Base-by-base conservation (phyloP, 2,113 vertebrate genomes). In the Alaudala cheleensis region DNA sequence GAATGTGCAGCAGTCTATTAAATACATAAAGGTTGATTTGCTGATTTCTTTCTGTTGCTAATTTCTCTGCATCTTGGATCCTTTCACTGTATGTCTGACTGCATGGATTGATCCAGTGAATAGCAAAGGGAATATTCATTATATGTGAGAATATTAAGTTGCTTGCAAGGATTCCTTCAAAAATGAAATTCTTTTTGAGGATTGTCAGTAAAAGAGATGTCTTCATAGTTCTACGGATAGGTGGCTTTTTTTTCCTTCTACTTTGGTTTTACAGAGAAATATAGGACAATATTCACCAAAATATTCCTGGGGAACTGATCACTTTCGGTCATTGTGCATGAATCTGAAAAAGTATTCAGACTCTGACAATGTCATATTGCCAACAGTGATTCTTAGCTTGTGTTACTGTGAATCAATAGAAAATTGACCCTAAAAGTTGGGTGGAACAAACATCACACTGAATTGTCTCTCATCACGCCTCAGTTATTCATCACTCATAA, bases 91-190 rank as follows among this genome's bases (percentile, higher is more conserved):
- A 77, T 81, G 64, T 93, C 58, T 95, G 88, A 94, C 91, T 94
- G 92, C 84, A 83, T 92, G 81, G 60, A 69, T 82, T 83, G 70
- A 91, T 73, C 81, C 83, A 66, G 54, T 86, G 57, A 91, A 92
- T 96, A 84, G 74, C 16, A 94, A 77, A 91, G 14, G 22, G 71
- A 94, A 93, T 94, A 95, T 93, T 94, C 54, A 88, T 95, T 79
- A 86, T 40, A 56, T 23, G 34, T 42, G 64, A 92, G 85, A 88
- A 94, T 93, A 95, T 42, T 66, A 70, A 5, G 4, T 61, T 91
- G 31, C 61, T 87, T 79, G 31, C 1, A 3, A 87, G 33, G 14
- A 66, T 80, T 82, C 34, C 26, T 94, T 92, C 76, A 80, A 69
- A 93, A 95, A 89, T 72, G 12, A 84, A 80, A 73, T 85, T 87